phyloP scores from a whole-genome alignment of 2,888 invertebrate genomes.

The Epirrita christyi region DNA sequence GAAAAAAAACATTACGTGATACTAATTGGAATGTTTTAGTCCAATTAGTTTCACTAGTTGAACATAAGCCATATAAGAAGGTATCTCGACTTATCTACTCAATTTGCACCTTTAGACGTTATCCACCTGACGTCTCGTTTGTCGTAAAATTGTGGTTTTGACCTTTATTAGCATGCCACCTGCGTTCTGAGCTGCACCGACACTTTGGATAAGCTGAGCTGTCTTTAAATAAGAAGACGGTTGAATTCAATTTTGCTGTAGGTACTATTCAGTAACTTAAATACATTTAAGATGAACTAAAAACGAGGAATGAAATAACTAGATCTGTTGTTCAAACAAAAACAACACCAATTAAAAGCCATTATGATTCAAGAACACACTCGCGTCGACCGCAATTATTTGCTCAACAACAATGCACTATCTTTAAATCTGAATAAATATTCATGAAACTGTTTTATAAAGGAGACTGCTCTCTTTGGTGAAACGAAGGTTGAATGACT shows the following conservation, averaged over 20 bases:
- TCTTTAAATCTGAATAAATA: conserved; percentile 72
- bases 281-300: neutral
- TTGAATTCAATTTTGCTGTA: neutral
- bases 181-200: conserved; percentile 9
- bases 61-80: neutral
- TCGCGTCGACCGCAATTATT: conserved; percentile 57
- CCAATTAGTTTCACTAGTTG: no score
- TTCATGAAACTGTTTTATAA: conserved; percentile 71
- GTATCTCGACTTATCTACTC: neutral
- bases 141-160: conserved; percentile 2
- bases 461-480: conserved; percentile 60
- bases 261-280: neutral
- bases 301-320: conserved; percentile 19
- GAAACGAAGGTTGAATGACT: conserved; percentile 62
- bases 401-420: conserved; percentile 64
- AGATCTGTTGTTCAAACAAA: conserved; percentile 43
- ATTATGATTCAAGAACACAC: conserved; percentile 61
- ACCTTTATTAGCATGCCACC: conserved; percentile 13
- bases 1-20: no score
- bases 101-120: conserved; percentile 2
- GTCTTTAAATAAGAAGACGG: conserved; percentile 5
- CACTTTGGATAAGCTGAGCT: conserved; percentile 1
- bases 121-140: neutral
- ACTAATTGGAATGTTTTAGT: no score
- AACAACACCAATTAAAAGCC: conserved; percentile 45